Conservation (phyloP, 2,113 vertebrate species). For the Chlorodrepanis virens region DNA sequence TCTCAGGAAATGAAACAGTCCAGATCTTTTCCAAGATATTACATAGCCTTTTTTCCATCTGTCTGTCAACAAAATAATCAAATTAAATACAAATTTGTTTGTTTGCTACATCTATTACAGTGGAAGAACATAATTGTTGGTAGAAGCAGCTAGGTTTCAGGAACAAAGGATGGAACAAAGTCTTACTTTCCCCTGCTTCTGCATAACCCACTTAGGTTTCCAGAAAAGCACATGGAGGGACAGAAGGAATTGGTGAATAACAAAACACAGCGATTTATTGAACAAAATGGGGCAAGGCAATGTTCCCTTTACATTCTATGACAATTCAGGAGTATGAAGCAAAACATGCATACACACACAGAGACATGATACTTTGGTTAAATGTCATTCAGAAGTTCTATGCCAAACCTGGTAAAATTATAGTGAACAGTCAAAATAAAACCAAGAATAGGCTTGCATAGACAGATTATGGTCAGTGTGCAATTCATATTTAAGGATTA, state of each 20-base stretch:
- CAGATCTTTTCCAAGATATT: slow-evolving; percentile 35
- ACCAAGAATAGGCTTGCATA: slow-evolving; percentile 71
- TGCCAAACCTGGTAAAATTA: slow-evolving; percentile 65
- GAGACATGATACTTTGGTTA: slow-evolving; percentile 74
- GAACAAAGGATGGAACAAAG: neutral
- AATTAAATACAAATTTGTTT: neutral
- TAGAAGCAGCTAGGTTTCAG: slow-evolving; percentile 1
- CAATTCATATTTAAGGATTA: slow-evolving; percentile 36
- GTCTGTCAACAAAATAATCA: slow-evolving; percentile 3
- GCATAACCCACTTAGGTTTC: neutral
- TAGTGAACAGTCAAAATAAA: slow-evolving; percentile 51
- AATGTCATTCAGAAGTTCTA: slow-evolving; percentile 66
- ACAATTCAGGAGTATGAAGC: slow-evolving; percentile 60
- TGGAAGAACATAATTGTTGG: slow-evolving; percentile 38
- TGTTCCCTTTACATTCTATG: slow-evolving; percentile 65
- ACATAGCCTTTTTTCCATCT: neutral
- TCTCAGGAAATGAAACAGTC: slow-evolving; percentile 28
- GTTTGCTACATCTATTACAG: slow-evolving; percentile 46
- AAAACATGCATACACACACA: slow-evolving; percentile 30
- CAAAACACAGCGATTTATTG: slow-evolving; percentile 73
- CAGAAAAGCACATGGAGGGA: neutral
- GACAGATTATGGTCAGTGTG: slow-evolving; percentile 57
- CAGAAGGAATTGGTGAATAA: slow-evolving; percentile 35
- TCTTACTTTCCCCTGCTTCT: neutral
- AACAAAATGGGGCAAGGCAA: slow-evolving; percentile 57